Percentiles rank a stretch among this genome's conserved stretches.
Evolutionary conservation across 2,797 vertebrate species (phyloP).

Genomic region (Telmatherina bonti): DNA sequence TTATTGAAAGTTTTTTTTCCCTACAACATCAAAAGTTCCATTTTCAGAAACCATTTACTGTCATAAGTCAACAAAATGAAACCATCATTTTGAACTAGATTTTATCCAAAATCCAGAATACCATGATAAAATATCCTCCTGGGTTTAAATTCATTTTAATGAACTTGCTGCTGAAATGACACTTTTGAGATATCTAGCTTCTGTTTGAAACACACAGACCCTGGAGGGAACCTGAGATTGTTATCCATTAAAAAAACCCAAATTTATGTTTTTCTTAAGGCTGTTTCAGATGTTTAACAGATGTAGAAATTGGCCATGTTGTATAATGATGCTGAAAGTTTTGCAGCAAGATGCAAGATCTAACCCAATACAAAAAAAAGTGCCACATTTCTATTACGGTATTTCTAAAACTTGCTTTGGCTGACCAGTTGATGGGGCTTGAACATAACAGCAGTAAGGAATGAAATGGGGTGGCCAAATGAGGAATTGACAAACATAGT

Average conservation of each 20-base stretch:
- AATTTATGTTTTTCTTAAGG: slow-evolving; percentile 32
- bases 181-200: slow-evolving; percentile 22
- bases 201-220: slow-evolving; percentile 27
- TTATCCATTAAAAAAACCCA: slow-evolving; percentile 42
- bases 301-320: slow-evolving; percentile 48
- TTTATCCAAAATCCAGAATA: background rate
- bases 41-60: background rate
- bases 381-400: background rate
- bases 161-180: slow-evolving; percentile 10
- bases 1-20: no score
- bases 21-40: background rate
- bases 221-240: slow-evolving; percentile 47
- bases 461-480: slow-evolving; percentile 4
- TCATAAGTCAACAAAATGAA: background rate
- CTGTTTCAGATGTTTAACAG: slow-evolving; percentile 38
- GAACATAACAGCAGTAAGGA: slow-evolving; percentile 1
- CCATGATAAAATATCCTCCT: background rate
- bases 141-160: slow-evolving; percentile 15
- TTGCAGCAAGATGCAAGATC: slow-evolving; percentile 19
- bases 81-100: background rate
- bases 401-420: background rate
- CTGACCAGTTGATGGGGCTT: slow-evolving; percentile 18
- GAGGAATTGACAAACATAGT: slow-evolving; percentile 13
- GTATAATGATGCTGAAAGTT: slow-evolving; percentile 19
- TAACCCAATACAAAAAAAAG: background rate